phyloP scores from a whole-genome alignment of 2,888 invertebrate genomes.

The Panzeria rudis region DNA sequence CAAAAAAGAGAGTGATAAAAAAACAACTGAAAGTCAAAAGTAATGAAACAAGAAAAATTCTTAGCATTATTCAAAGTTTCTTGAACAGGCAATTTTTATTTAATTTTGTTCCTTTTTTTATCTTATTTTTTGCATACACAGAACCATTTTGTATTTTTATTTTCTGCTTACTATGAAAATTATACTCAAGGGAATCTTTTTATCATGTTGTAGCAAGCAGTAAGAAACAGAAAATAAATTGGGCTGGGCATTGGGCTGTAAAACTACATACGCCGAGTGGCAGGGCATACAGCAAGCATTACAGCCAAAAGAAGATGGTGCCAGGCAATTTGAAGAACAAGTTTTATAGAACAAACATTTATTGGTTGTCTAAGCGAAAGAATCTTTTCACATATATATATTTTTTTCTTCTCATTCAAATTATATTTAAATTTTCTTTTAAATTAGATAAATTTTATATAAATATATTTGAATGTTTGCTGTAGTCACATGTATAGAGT shows the following conservation, averaged over 20 bases:
- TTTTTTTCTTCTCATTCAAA: conserved; percentile 2
- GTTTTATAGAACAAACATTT: conserved; percentile 45
- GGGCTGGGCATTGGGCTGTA: conserved; percentile 72
- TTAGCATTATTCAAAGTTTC: conserved; percentile 57
- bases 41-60: conserved; percentile 49
- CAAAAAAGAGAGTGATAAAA: conserved; percentile 1
- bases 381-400: conserved; percentile 10
- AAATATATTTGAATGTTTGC: conserved; percentile 11
- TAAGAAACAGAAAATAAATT: conserved; percentile 70
- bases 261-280: conserved; percentile 11
- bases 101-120: conserved; percentile 75
- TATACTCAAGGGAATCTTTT: conserved; percentile 77
- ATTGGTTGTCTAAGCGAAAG: conserved; percentile 42
- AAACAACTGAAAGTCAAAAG: conserved; percentile 28
- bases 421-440: conserved; percentile 67
- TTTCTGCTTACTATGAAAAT: conserved; percentile 74
- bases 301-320: conserved; percentile 32
- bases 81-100: conserved; percentile 58
- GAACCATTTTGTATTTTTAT: conserved; percentile 48
- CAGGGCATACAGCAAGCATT: conserved; percentile 3
- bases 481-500: conserved; percentile 13
- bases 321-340: conserved; percentile 41
- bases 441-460: conserved; percentile 64
- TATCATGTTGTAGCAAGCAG: conserved; percentile 48
- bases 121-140: background rate